These are phyloP conservation scores for Opisthocomus hoazin DNA, from an alignment of 2,113 vertebrate genomes.

Conservation along the genomic window DNA sequence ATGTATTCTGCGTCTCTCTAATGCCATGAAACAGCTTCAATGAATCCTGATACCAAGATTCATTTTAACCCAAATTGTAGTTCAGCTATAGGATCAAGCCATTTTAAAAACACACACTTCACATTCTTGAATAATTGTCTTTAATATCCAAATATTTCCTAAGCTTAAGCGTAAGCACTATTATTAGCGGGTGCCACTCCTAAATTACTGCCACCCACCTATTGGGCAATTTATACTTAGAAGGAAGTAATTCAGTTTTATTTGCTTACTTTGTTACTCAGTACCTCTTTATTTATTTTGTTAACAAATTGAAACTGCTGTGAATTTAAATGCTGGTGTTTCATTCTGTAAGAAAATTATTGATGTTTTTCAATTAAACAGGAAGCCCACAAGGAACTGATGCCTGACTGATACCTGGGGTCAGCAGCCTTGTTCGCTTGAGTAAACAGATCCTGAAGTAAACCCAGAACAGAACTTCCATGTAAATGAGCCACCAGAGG, in stretches of 20 bases:
- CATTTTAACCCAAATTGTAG: not conserved
- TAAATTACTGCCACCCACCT: not conserved
- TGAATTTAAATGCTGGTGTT: not conserved
- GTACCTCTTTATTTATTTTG: not conserved
- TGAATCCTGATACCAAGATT: not conserved
- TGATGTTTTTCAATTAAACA: conserved; percentile 12
- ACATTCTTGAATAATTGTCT: not conserved
- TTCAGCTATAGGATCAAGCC: not conserved
- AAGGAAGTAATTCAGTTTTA: not conserved
- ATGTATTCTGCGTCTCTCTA: not conserved
- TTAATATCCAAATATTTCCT: not conserved
- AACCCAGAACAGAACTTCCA: not conserved
- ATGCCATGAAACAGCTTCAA: not conserved
- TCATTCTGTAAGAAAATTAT: not conserved
- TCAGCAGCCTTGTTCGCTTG: not conserved
- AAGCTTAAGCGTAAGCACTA: not conserved
- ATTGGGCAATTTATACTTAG: not conserved
- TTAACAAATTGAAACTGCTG: not conserved
- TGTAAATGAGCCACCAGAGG: conserved; percentile 25
- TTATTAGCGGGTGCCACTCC: not conserved
- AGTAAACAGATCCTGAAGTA: not conserved
- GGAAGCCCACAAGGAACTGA: not conserved
- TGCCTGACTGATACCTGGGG: not conserved
- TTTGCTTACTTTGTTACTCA: not conserved
- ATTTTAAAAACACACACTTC: not conserved